Base-by-base conservation (phyloP, 1,140 invertebrate species). In the Brachionus paranguensis region DNA sequence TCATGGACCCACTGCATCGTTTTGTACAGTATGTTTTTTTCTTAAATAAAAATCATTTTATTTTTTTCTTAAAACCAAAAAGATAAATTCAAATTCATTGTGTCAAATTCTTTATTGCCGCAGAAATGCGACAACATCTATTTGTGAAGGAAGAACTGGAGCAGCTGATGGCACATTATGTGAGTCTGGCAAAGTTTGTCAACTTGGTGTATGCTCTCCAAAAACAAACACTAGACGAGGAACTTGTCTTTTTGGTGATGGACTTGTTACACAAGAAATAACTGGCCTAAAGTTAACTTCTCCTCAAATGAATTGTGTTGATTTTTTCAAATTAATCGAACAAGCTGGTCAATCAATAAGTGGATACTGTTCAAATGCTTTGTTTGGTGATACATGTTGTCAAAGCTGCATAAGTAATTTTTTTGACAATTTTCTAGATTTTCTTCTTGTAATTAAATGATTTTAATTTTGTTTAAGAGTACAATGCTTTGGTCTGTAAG, bases 321-420 rank as follows among this genome's bases (percentile, higher is more conserved):
- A 55, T 41, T 79, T 79, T 79, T 79, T 79, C 29, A 50, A 53
- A 20, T 20, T 79, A 20, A 79, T 79, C 4, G 14, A 20, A 37
- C n/a, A 24, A 29, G 14, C 12, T 53, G 33, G 33, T 79, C 50
- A 55, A 29, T 64, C 76, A 5, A 41, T 79, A 37, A 64, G 55
- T 33, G 76, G 50, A 20, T 79, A 53, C 45, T 79, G 76, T 53
- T 24, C 43, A 17, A 17, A 64, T 24, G 8, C 0, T 5, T 41
- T 79, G 14, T 20, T 79, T 33, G 55, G 55, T 4, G 10, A 33
- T 11, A 79, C 33, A 55, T 79, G 76, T 64, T 79, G 76, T 27
- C 76, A 64, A 79, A 64, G 50, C 27, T 79, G 76, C 45, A 79
- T 29, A 79, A 79, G 76, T 79, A 79, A 72, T 43, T 20, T 60